phyloP scores from a whole-genome alignment of 1,140 invertebrate species.

The Neuroterus valhalla region DNA sequence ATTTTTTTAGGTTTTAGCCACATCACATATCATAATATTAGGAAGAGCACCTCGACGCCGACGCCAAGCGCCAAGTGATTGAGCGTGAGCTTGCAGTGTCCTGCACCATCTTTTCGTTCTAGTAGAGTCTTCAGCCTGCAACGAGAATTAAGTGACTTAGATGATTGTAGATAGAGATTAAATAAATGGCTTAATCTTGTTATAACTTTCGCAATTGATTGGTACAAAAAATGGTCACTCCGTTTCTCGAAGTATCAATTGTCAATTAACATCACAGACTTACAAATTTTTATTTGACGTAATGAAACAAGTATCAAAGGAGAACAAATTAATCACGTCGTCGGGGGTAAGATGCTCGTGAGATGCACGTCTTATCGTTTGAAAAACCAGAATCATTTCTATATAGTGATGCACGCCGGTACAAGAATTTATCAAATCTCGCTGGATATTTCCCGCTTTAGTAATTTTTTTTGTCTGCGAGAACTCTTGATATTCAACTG shows the following conservation, averaged over 20 bases:
- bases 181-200: no score
- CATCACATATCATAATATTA: slow-evolving; percentile 96
- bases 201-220: no score
- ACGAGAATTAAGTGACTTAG: slow-evolving; percentile 59
- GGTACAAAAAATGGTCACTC: neutral
- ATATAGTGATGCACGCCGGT: no score
- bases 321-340: neutral
- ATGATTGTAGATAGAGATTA: no score
- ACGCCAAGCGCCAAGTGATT: slow-evolving; percentile 93
- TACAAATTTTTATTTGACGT: neutral
- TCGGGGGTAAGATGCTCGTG: no score
- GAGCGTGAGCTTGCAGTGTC: slow-evolving; percentile 91
- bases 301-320: slow-evolving; percentile 23
- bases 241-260: slow-evolving; percentile 3
- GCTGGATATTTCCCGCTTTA: no score
- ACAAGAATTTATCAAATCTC: no score
- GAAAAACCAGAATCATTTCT: no score
- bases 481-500: no score
- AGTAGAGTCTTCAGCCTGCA: slow-evolving; percentile 89
- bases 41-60: slow-evolving; percentile 89
- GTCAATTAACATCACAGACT: neutral
- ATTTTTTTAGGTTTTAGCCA: slow-evolving; percentile 62
- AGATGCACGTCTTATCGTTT: no score
- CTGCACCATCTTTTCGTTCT: slow-evolving; percentile 92
- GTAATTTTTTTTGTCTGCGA: no score